These are phyloP conservation scores for Salarias fasciatus DNA, from an alignment of 2,797 vertebrate genomes.

Conservation along the genomic window DNA sequence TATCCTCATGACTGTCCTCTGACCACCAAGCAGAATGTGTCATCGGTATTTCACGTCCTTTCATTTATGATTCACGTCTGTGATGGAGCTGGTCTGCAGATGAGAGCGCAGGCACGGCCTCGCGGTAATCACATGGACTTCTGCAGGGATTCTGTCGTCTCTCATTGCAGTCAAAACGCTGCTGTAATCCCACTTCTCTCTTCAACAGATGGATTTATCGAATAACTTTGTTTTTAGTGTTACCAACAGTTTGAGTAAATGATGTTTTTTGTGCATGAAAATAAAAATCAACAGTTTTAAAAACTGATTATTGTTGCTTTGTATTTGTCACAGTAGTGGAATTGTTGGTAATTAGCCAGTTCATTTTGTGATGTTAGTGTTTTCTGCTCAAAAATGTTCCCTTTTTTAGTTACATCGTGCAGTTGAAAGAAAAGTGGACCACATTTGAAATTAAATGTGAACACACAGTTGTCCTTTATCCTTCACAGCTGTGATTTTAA, in stretches of 20 bases:
- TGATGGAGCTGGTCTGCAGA: slow-evolving; percentile 12
- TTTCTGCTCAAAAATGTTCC: no score
- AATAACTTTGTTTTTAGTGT: no score
- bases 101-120: neutral
- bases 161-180: slow-evolving; percentile 15
- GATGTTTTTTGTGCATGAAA: no score
- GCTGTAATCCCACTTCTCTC: slow-evolving; percentile 8
- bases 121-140: slow-evolving; percentile 21
- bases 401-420: no score
- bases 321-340: no score
- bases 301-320: no score
- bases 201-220: neutral
- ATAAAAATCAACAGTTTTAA: neutral
- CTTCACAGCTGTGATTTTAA: neutral
- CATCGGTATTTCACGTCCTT: no score
- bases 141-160: slow-evolving; percentile 13
- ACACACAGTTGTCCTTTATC: neutral
- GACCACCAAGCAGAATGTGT: slow-evolving; percentile 10
- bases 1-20: neutral
- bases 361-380: no score
- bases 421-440: no score
- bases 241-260: neutral
- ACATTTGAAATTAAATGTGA: no score
- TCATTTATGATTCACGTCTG: slow-evolving; percentile 39
- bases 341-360: no score